phyloP scores from a whole-genome alignment of 2,797 vertebrate species.

The Rhynchonycteris naso region DNA sequence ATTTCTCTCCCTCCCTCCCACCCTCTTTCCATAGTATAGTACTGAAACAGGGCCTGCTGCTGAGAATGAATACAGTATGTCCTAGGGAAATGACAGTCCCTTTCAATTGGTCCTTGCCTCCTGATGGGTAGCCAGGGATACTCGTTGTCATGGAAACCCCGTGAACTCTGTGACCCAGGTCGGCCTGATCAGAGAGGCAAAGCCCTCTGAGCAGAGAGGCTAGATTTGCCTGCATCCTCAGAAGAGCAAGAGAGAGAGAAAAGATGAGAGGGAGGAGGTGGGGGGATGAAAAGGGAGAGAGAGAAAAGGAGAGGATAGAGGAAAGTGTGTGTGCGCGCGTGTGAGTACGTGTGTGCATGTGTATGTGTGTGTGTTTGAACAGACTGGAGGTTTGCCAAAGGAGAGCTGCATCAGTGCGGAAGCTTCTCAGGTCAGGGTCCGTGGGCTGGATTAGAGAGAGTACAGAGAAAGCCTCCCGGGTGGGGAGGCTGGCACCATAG shows the following conservation, averaged over 20 bases:
- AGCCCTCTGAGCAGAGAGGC: conserved; percentile 38
- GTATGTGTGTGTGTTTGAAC: neutral
- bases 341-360: neutral
- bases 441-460: neutral
- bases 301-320: neutral
- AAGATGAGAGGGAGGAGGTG: neutral
- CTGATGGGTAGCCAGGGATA: conserved; percentile 71
- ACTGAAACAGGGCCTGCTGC: neutral
- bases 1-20: conserved; percentile 50
- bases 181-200: conserved; percentile 65
- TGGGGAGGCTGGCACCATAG: fast-evolving
- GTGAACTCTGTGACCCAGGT: conserved; percentile 72
- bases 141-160: conserved; percentile 79
- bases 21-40: conserved; percentile 36
- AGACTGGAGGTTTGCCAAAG: conserved; percentile 15
- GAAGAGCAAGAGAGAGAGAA: conserved; percentile 44
- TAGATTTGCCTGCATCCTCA: neutral
- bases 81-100: conserved; percentile 66
- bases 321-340: neutral
- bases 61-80: conserved; percentile 67
- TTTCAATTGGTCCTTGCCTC: conserved; percentile 71
- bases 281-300: neutral
- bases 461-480: neutral
- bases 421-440: neutral
- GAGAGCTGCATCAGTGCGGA: neutral